These are phyloP conservation scores for Leucopsar rothschildi DNA, from an alignment of 2,113 vertebrate species.

Conservation along the genomic window DNA sequence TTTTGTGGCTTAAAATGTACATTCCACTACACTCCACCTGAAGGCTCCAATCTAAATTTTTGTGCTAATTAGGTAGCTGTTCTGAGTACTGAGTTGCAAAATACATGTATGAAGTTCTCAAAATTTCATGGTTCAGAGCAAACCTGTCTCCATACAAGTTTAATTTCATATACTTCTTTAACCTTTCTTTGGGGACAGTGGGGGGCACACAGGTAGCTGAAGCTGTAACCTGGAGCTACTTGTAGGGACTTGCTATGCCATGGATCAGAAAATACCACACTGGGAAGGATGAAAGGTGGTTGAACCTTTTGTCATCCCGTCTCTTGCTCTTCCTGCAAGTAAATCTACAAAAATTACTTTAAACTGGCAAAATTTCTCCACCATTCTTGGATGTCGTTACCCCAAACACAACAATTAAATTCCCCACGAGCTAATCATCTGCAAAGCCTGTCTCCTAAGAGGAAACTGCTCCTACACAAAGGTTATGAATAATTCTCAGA, in stretches of 20 bases:
- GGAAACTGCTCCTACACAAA: slow-evolving; percentile 22
- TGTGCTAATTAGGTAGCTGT: not conserved
- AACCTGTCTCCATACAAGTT: not conserved
- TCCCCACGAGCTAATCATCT: not conserved
- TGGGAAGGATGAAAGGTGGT: not conserved
- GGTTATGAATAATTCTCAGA: slow-evolving; percentile 45
- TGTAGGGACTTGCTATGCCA: not conserved
- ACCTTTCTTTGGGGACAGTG: not conserved
- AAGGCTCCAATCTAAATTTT: not conserved
- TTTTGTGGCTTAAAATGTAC: not conserved
- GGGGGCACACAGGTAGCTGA: not conserved
- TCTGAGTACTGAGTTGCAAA: not conserved
- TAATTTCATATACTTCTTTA: not conserved
- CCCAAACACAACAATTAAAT: not conserved
- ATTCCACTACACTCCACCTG: not conserved
- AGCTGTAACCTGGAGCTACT: not conserved
- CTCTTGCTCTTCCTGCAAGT: not conserved
- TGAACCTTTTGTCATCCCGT: not conserved
- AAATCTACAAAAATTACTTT: not conserved
- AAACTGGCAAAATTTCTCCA: not conserved
- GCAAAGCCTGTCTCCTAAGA: not conserved
- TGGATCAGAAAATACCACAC: not conserved
- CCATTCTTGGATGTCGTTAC: not conserved
- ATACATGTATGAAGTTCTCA: not conserved
- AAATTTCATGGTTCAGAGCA: not conserved